Evolutionary conservation across 2,113 vertebrate species (phyloP).

Genomic region (Aix galericulata): DNA sequence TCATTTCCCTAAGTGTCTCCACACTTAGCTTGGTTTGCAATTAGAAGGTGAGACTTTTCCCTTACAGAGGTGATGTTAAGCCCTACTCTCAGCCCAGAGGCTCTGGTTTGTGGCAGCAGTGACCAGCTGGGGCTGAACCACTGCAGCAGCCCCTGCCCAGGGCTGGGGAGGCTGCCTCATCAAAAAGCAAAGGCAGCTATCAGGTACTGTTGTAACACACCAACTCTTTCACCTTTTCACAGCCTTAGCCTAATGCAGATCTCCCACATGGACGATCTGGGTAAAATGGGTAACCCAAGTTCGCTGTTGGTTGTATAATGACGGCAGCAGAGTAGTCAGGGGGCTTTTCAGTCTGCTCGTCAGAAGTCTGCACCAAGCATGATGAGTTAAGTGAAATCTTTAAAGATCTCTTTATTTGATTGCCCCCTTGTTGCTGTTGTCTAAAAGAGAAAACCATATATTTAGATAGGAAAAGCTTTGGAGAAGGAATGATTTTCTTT

Average conservation of each 20-base stretch:
- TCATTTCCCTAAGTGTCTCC: background rate
- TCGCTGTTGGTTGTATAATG: background rate
- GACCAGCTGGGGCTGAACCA: background rate
- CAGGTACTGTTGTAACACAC: background rate
- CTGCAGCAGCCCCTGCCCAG: accelerated
- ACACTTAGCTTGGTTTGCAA: background rate
- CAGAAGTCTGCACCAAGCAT: background rate
- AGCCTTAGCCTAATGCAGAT: background rate
- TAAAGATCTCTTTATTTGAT: background rate
- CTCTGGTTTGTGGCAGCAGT: background rate
- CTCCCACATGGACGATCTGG: background rate
- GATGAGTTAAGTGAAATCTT: background rate
- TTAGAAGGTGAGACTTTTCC: background rate
- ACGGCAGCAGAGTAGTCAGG: background rate
- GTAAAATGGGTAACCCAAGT: background rate
- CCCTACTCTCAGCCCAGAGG: background rate
- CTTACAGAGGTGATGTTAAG: background rate
- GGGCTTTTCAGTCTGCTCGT: background rate
- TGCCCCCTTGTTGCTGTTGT: background rate
- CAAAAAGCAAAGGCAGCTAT: background rate
- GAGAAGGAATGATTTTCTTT: background rate
- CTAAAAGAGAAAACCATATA: background rate
- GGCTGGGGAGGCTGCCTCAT: too few species aligned
- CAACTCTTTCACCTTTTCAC: background rate
- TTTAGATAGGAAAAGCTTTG: background rate